Percentiles rank a stretch among this genome's conserved stretches.
Evolutionary conservation across 2,113 vertebrate species (phyloP).

Genomic region (Microcebus tavaratra): DNA sequence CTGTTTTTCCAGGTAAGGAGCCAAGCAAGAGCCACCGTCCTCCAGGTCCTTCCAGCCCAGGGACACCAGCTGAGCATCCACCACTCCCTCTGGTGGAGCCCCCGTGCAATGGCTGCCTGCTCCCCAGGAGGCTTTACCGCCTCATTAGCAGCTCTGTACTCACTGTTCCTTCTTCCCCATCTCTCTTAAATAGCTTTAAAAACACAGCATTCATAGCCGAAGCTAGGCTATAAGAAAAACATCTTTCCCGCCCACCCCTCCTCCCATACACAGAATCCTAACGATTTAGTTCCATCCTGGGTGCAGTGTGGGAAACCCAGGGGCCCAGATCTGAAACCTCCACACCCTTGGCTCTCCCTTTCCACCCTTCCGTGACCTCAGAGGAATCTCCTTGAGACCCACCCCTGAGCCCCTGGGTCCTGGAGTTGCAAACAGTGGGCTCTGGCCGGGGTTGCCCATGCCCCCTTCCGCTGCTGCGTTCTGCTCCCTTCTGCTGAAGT

Average conservation of each 20-base stretch:
- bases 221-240: slow-evolving; percentile 62
- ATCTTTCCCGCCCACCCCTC: slow-evolving; percentile 67
- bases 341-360: background rate
- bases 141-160: slow-evolving; percentile 55
- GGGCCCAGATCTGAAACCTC: background rate
- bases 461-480: background rate
- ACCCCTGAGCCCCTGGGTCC: background rate
- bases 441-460: rapidly evolving
- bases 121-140: background rate
- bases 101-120: background rate
- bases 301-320: background rate
- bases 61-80: rapidly evolving
- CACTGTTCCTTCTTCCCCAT: slow-evolving; percentile 57
- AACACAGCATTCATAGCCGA: slow-evolving; percentile 68
- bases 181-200: slow-evolving; percentile 70
- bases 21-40: background rate
- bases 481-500: background rate
- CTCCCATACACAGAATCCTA: slow-evolving; percentile 53
- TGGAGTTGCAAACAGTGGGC: background rate
- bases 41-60: background rate
- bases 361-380: background rate
- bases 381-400: background rate
- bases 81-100: background rate
- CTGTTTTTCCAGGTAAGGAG: background rate
- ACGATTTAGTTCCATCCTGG: slow-evolving; percentile 18